Percentiles rank a stretch among this genome's conserved stretches.
These are phyloP conservation scores for Micronycteris hirsuta DNA, from an alignment of 2,113 vertebrate species.

Conservation along the genomic window DNA sequence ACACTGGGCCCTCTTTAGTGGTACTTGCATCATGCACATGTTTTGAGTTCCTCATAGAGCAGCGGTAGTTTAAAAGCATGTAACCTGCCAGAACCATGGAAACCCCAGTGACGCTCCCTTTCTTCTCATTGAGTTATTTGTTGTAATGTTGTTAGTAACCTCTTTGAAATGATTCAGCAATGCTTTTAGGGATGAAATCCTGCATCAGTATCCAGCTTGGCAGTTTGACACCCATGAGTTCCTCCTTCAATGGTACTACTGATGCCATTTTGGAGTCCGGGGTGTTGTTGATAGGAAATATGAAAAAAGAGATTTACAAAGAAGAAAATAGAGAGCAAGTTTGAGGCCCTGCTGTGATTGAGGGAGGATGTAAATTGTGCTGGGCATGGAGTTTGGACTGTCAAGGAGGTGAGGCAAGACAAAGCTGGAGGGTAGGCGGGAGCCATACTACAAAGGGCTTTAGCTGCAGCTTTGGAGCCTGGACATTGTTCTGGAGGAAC, in stretches of 20 bases:
- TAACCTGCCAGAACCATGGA: background rate
- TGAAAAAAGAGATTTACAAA: background rate
- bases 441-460: background rate
- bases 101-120: background rate
- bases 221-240: background rate
- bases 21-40: conserved; percentile 85
- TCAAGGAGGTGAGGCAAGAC: background rate
- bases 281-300: background rate
- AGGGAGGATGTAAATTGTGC: background rate
- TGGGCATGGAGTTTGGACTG: background rate
- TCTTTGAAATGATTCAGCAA: background rate
- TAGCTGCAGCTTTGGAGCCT: background rate
- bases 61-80: background rate
- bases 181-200: background rate
- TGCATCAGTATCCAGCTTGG: background rate
- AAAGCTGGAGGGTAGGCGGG: background rate
- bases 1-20: conserved; percentile 78
- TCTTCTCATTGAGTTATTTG: background rate
- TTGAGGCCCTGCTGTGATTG: background rate
- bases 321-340: background rate
- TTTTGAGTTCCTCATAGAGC: conserved; percentile 71
- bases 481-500: background rate
- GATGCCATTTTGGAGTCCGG: background rate
- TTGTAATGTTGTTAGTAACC: background rate
- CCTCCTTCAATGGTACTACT: background rate